A percentile compares a stretch with the other conserved stretches of the same genome.
Evolutionary conservation across 1,140 invertebrate genomes (phyloP).

Genomic region (Kradibia gibbosae): DNA sequence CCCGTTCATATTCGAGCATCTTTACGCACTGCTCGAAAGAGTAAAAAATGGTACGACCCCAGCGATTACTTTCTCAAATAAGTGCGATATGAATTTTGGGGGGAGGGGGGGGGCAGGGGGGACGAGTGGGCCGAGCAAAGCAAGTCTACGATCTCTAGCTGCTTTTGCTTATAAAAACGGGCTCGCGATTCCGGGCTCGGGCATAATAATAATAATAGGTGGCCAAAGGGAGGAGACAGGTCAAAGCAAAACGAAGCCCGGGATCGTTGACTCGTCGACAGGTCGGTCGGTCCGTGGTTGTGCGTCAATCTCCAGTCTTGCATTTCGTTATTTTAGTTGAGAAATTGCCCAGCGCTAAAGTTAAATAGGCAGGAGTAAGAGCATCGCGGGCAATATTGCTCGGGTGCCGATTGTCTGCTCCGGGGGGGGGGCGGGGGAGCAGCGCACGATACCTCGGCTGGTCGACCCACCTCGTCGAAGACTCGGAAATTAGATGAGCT

Average conservation of each 20-base stretch:
- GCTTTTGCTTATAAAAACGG: neutral
- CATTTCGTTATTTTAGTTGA: neutral
- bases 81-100: no score
- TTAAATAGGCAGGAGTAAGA: neutral
- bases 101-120: no score
- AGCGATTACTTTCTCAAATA: constrained; percentile 4
- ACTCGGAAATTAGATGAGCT: constrained; percentile 53
- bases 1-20: neutral
- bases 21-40: neutral
- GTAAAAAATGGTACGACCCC: neutral
- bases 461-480: constrained; percentile 48
- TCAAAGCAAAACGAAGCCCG: neutral
- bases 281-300: neutral
- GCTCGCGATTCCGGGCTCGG: neutral
- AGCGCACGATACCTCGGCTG: constrained; percentile 34
- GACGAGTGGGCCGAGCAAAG: neutral
- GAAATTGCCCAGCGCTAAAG: neutral
- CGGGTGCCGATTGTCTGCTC: neutral
- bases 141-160: neutral
- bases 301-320: neutral
- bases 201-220: constrained; percentile 3
- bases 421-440: no score
- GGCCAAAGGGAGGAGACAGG: neutral
- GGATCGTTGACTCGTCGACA: constrained; percentile 26
- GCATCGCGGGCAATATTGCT: neutral